Evolutionary conservation across 1,140 invertebrate genomes (phyloP), one percentile per base, ranked within the genome.

Genomic region (Diorhabda carinulata): DNA sequence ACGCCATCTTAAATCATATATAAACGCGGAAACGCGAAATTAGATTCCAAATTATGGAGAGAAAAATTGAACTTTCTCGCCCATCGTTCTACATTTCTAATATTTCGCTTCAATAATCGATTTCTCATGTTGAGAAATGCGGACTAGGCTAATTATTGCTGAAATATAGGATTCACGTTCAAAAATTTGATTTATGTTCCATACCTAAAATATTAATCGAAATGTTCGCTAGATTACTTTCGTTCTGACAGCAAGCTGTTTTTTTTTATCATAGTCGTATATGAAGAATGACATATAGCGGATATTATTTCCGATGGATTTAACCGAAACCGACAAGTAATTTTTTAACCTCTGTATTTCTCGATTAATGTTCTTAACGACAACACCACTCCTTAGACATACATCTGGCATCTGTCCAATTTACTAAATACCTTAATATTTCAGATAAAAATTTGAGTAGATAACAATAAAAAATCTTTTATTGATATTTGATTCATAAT

Each of bases 261-360:
- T 52, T 52, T 47, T 52, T 52, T 52, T 52, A 52, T 52, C 47
- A 52, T 52, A 52, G 47, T 52, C 2, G 47, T n/a, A n/a, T 52
- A 52, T 25, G 25, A 25, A 25, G 25, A 25, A 25, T 52, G 47
- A 52, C 47, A 52, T 52, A 52, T 52, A n/a, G 47, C n/a, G 47
- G 47, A 52, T 52, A 52, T 52, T 52, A 52, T 52, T 52, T 52
- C 47, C 47, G n/a, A 52, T 52, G 47, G 47, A 52, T 52, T 52
- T 52, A 52, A 52, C 47, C 47, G 47, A 52, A 52, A 52, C 6
- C 4, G 47, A 25, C n/a, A 52, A 52, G n/a, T n/a, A 6, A 2
- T n/a, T 52, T 52, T 52, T 52, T 52, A 52, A 52, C 2, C 6
- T 52, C 47, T 52, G n/a, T 52, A 52, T 4, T 2, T 52, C n/a